Base-by-base conservation (phyloP, 2,797 vertebrate genomes). In the Setipinna tenuifilis region DNA sequence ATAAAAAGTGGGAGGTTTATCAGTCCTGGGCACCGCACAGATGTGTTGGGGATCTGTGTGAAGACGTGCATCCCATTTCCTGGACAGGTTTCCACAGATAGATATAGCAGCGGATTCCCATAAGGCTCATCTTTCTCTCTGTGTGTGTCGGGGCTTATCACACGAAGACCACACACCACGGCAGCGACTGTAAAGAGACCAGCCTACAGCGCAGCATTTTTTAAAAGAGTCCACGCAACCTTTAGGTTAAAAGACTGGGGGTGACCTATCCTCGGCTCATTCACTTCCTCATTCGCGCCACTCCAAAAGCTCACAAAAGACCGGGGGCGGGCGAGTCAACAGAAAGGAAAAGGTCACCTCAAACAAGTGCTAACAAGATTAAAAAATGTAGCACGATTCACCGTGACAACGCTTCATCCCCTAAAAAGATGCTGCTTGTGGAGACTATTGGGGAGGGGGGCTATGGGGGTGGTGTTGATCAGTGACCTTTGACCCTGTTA, bases 331-430 rank as follows among this genome's bases (percentile, higher is more conserved):
- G 31, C 17, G 71, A 88, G 87, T 84, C 85, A 87, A 87, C 87
- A 83, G 89, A 87, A 78, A 9, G 71, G 71, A 78, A 95, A 95
- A 95, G 95, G 95, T 95, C 94, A 95, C 88, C 86, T 87, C 87
- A 90, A 92, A 92, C 90, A 90, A 89, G 89, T 92, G 84, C 93
- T 93, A 95, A 95, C 94, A 93, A 93, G 94, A 95, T 94, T 92
- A 93, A 94, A 94, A 94, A 94, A 94, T 94, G 93, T 94, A 94
- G 92, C 92, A 92, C 89, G 87, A 89, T 88, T 87, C 84, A 82
- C 86, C 2, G 88, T 86, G 90, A 89, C 90, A 90, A 90, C 89
- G 85, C 92, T 91, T 91, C 90, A 90, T 91, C 89, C 88, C 83
- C 90, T 89, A 50, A 90, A 87, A 88, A 89, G 87, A 89, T 84